phyloP scores from a whole-genome alignment of 2,113 vertebrate genomes.

The Ptyas mucosa region DNA sequence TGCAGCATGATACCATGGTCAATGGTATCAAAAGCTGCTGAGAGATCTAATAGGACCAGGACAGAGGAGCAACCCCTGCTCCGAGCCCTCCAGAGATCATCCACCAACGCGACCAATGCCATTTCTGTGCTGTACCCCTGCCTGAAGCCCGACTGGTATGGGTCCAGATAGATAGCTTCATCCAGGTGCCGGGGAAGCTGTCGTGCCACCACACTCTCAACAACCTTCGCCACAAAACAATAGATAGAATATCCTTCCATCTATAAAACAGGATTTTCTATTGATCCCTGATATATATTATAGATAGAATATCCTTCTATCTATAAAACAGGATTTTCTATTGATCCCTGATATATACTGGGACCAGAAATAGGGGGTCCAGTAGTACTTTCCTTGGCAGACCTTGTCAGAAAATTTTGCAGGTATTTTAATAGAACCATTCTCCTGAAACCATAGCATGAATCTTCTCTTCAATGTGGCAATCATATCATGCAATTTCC shows the following conservation, averaged over 20 bases:
- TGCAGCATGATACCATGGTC: too few species aligned
- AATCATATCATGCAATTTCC: neutral
- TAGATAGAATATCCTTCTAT: neutral
- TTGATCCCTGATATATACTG: neutral
- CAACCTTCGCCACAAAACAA: too few species aligned
- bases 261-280: neutral
- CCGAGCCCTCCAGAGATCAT: too few species aligned
- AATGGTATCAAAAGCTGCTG: too few species aligned
- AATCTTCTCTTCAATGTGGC: neutral
- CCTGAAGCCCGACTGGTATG: too few species aligned
- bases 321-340: neutral
- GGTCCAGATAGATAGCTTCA: too few species aligned
- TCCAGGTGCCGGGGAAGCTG: too few species aligned
- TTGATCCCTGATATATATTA: neutral
- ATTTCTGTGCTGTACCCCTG: too few species aligned
- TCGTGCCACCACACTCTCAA: too few species aligned
- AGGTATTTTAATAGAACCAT: neutral
- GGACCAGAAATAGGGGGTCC: neutral
- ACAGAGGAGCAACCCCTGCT: too few species aligned
- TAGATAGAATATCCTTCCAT: neutral
- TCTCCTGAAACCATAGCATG: neutral
- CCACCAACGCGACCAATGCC: too few species aligned
- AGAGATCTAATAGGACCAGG: too few species aligned
- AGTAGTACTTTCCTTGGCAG: neutral
- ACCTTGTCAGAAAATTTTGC: neutral